Conservation (phyloP, 1,140 invertebrate species). For the Chironomus striatipennis region DNA sequence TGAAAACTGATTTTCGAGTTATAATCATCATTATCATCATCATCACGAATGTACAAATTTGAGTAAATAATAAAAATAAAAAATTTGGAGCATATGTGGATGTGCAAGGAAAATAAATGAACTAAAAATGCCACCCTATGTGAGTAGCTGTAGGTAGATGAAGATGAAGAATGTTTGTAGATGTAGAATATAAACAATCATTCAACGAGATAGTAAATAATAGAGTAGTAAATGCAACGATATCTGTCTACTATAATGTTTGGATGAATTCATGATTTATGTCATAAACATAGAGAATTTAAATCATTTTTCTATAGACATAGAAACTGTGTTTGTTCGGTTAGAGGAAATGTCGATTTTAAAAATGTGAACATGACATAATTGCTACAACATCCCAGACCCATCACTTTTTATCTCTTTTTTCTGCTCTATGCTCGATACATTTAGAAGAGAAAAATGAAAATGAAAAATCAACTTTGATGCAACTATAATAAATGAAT, state of each 20-base stretch:
- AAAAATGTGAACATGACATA: not conserved
- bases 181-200: slow-evolving; percentile 9
- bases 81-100: not conserved
- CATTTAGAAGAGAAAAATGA: no score
- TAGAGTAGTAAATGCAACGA: no score
- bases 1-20: not conserved
- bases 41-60: not conserved
- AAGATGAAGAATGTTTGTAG: not conserved
- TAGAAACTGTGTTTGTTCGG: no score
- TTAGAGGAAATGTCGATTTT: not conserved
- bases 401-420: not conserved
- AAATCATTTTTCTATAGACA: no score
- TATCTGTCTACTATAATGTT: no score
- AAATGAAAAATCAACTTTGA: no score
- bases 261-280: no score
- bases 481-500: no score
- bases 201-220: slow-evolving; percentile 11
- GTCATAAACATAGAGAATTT: no score
- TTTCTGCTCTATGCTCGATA: no score
- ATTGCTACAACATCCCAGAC: not conserved
- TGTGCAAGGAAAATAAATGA: not conserved
- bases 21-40: not conserved
- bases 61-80: slow-evolving; percentile 1
- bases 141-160: not conserved
- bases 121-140: not conserved